A percentile compares a stretch with the other conserved stretches of the same genome.
phyloP scores from a whole-genome alignment of 1,140 invertebrate genomes.

The Ceratina australensis region DNA sequence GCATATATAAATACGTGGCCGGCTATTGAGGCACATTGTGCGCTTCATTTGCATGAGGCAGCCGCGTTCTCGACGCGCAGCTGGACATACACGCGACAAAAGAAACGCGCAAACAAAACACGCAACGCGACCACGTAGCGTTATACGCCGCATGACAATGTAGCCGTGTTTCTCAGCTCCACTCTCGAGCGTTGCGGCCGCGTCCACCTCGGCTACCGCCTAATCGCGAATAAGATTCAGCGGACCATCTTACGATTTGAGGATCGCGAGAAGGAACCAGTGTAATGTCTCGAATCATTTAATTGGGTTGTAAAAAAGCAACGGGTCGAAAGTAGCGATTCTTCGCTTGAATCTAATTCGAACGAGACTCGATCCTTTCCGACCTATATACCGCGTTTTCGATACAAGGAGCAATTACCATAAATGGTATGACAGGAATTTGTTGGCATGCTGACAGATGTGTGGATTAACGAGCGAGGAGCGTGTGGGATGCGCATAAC shows the following conservation, averaged over 20 bases:
- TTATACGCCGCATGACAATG: conserved; percentile 10
- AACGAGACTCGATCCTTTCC: neutral
- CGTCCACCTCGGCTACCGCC: neutral
- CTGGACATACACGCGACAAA: conserved; percentile 69
- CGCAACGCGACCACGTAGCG: conserved; percentile 45
- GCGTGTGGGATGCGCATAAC: conserved; percentile 12
- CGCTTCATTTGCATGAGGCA: conserved; percentile 64
- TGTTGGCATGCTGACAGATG: neutral
- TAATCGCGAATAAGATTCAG: too few species aligned
- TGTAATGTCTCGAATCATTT: too few species aligned
- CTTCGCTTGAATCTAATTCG: too few species aligned
- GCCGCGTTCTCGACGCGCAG: conserved; percentile 61
- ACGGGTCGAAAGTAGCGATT: too few species aligned
- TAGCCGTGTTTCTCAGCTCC: neutral
- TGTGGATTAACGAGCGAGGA: conserved; percentile 28
- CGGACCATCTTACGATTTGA: too few species aligned
- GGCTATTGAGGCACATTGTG: conserved; percentile 62
- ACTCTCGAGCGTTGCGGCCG: neutral
- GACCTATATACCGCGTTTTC: conserved; percentile 17
- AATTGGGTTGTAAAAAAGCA: too few species aligned
- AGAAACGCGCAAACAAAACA: conserved; percentile 69
- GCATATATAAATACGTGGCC: conserved; percentile 60
- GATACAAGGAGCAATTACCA: conserved; percentile 23
- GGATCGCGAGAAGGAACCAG: too few species aligned
- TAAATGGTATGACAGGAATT: neutral